These are phyloP conservation scores for Chloropsis cyanopogon DNA, from an alignment of 2,113 vertebrate species.

Conservation along the genomic window DNA sequence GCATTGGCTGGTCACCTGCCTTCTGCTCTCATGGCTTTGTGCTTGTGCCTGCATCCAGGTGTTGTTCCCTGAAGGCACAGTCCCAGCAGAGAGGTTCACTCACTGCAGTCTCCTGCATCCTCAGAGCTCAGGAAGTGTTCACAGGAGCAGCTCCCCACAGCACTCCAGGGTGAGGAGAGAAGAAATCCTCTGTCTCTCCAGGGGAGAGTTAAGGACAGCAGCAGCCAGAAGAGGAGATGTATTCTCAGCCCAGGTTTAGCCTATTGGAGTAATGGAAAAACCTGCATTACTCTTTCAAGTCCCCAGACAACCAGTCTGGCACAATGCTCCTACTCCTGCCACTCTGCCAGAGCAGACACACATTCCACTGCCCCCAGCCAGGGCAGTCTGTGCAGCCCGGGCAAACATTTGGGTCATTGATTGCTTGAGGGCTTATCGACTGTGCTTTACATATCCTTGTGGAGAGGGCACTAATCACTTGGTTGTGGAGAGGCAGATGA, in stretches of 20 bases:
- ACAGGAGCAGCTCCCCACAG: not conserved
- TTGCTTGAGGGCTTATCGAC: not conserved
- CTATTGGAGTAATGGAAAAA: not conserved
- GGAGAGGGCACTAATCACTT: not conserved
- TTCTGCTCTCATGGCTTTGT: not conserved
- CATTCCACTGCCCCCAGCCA: not conserved
- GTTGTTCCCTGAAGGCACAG: not conserved
- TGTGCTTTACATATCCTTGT: not conserved
- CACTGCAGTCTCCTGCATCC: not conserved
- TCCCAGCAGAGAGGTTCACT: not conserved
- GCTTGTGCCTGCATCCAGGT: not conserved
- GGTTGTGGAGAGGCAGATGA: not conserved
- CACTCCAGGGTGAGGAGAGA: fast-evolving
- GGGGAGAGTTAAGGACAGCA: not conserved
- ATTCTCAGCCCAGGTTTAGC: not conserved
- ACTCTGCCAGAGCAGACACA: not conserved
- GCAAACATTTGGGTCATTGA: not conserved
- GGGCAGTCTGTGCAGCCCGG: not conserved
- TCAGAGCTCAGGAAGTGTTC: not conserved
- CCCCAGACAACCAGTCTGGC: not conserved
- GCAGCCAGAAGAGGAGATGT: not conserved
- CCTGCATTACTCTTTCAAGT: not conserved
- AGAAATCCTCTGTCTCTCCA: not conserved
- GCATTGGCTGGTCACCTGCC: fast-evolving
- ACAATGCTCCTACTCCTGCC: not conserved